Base-by-base conservation (phyloP, 1,140 invertebrate genomes). In the Sycobia sp. region DNA sequence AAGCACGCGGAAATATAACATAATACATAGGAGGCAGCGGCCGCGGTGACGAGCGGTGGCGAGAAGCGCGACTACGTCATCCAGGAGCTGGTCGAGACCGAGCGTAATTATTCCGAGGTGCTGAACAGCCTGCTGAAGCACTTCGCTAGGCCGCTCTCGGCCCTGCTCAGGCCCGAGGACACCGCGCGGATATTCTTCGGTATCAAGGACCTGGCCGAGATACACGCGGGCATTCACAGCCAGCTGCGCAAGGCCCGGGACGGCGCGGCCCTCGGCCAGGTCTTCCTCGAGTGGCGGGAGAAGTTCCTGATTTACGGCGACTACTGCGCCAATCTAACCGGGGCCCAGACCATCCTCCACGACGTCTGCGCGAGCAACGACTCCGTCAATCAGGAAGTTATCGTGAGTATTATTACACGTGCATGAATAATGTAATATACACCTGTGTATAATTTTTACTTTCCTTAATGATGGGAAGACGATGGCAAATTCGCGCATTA, bases 41-140 rank as follows among this genome's bases (percentile, higher is more conserved):
- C 62, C 7, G 29, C 59, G 14, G 23, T 38, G 16, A 66, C 69
- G 8, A 68, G 64, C 39, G 66, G 86, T 65, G 88, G 88, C 67
- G 93, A 95, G 76, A 97, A 97, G 80, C 84, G 95, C 61, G 96
- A 98, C 81, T 96, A 96, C 76, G 96, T 97, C 50, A 92, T 99
- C 65, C 90, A 94, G 71, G 97, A 99, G 80, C 83, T 99, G 4
- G 86, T 98, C 13, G 95, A 98, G 79, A 99, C 97, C 0, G 97
- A 99, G 81, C 91, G 90, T 65, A 98, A 98, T 82, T 99, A 98
- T 77, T 89, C 97, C 18, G 93, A 97, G 69, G 96, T 97, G 36
- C 83, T 99, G 16, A 88, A 88, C 70, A 96, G 94, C 82, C 86
- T 99, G 39, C 88, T 91, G 55, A 86, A 86, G 60, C 88, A 92